Evolutionary conservation across 2,888 invertebrate species (phyloP).

Genomic region (Mamestra brassicae): DNA sequence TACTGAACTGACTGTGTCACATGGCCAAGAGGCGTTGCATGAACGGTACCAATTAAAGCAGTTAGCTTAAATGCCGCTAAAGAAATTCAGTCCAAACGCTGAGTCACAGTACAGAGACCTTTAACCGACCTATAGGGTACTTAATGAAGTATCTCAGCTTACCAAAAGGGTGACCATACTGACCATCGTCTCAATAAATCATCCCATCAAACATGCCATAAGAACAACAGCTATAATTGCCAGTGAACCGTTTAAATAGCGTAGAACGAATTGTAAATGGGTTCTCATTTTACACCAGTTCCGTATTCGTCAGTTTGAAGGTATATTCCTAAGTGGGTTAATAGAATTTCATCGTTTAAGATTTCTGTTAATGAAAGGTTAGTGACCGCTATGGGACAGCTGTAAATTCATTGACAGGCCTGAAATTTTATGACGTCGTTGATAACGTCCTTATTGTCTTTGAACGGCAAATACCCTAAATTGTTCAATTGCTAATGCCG

Average conservation of each 20-base stretch:
- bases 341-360: conserved; percentile 61
- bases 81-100: neutral
- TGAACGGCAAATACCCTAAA: too few species aligned
- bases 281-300: conserved; percentile 55
- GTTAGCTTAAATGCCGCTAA: conserved; percentile 3
- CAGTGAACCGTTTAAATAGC: conserved; percentile 60
- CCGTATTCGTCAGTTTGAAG: conserved; percentile 48
- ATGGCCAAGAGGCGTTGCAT: conserved; percentile 4
- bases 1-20: conserved; percentile 5
- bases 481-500: neutral
- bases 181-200: conserved; percentile 24
- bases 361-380: conserved; percentile 62
- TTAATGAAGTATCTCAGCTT: neutral
- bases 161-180: conserved; percentile 13
- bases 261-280: conserved; percentile 64
- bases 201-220: conserved; percentile 42
- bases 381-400: conserved; percentile 47
- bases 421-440: neutral
- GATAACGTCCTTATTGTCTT: neutral
- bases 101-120: conserved; percentile 32
- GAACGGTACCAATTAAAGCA: conserved; percentile 35
- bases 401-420: conserved; percentile 23
- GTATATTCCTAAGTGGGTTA: conserved; percentile 59
- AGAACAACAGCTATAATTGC: conserved; percentile 55
- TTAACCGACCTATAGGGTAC: neutral